phyloP scores from a whole-genome alignment of 1,140 invertebrate species.

The Kradibia gibbosae region DNA sequence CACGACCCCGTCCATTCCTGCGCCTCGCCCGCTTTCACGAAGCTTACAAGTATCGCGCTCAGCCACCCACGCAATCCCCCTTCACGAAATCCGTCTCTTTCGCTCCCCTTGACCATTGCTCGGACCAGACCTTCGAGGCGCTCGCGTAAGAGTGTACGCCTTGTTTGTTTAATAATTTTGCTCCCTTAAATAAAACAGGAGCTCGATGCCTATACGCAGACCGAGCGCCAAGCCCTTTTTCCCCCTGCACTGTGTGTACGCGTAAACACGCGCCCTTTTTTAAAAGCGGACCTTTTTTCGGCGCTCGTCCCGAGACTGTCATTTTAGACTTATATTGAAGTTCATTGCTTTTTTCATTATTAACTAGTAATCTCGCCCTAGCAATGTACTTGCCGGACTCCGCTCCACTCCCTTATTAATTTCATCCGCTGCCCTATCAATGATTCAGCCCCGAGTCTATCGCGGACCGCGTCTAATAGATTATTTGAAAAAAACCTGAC shows the following conservation, averaged over 20 bases:
- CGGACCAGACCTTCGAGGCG: neutral
- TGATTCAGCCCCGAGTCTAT: too few species aligned
- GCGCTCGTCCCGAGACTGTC: neutral
- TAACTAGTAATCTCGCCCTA: too few species aligned
- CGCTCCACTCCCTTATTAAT: too few species aligned
- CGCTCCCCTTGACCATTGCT: conserved; percentile 7
- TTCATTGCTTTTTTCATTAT: neutral
- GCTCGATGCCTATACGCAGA: conserved; percentile 3
- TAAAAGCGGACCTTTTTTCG: neutral
- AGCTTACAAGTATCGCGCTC: neutral
- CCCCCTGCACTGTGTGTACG: neutral
- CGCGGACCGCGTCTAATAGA: too few species aligned
- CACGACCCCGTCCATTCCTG: too few species aligned
- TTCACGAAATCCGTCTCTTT: neutral
- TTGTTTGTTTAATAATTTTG: conserved; percentile 41
- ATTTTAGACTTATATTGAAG: neutral
- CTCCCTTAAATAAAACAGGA: conserved; percentile 28
- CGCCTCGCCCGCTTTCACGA: neutral
- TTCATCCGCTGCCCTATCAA: too few species aligned
- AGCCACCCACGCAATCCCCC: neutral
- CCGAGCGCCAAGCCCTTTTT: neutral
- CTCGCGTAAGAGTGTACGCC: neutral
- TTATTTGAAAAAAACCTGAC: too few species aligned
- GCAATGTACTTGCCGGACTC: too few species aligned
- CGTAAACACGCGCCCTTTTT: neutral